Conservation (phyloP, 2,797 vertebrate genomes). For the Acrocephalus scirpaceus region DNA sequence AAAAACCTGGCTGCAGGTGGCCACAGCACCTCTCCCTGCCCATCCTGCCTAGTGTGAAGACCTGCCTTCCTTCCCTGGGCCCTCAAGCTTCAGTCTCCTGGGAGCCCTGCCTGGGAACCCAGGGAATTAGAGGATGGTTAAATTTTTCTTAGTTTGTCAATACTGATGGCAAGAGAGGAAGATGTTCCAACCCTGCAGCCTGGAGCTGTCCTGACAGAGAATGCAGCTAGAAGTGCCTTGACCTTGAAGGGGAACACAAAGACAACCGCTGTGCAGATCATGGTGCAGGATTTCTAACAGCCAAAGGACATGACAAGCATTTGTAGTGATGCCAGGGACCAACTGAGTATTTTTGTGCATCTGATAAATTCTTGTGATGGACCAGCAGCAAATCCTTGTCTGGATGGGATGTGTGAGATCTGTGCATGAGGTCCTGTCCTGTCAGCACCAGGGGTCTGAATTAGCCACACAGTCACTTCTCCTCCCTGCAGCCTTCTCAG, state of each 20-base stretch:
- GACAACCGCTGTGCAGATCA: not conserved
- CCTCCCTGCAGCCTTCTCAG: not conserved
- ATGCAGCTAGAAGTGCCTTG: not conserved
- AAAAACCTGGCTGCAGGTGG: not conserved
- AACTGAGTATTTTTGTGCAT: not conserved
- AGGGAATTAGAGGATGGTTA: not conserved
- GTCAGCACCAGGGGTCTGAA: not conserved
- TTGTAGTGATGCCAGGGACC: not conserved
- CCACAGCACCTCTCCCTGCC: not conserved
- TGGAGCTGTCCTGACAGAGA: not conserved
- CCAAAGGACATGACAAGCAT: constrained; percentile 30
- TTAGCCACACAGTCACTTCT: not conserved
- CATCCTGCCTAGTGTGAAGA: not conserved
- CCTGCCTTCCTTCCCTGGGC: not conserved
- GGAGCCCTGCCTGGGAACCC: not conserved
- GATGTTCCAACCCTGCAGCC: not conserved
- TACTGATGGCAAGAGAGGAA: not conserved
- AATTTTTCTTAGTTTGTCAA: not conserved
- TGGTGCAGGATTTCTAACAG: not conserved
- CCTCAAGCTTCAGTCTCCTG: not conserved
- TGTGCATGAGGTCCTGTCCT: not conserved
- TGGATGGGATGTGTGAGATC: not conserved
- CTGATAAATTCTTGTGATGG: not conserved
- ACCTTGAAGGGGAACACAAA: not conserved
- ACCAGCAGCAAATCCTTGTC: not conserved